Evolutionary conservation across 2,888 invertebrate species (phyloP).

Genomic region (Parochlus steinenii): DNA sequence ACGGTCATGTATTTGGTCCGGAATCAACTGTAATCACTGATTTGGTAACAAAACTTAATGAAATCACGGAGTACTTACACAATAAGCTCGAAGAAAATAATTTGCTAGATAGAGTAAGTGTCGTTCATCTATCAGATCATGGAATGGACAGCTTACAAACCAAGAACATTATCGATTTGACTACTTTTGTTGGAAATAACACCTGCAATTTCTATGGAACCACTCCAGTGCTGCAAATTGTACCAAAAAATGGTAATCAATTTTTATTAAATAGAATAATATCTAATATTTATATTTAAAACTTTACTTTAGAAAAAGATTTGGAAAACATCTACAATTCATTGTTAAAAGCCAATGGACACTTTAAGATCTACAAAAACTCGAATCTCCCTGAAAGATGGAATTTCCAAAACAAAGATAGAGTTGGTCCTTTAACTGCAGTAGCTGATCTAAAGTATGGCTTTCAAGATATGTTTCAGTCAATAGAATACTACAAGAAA

Average conservation of each 20-base stretch:
- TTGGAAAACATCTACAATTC: no score
- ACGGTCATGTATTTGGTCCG: conserved; percentile 43
- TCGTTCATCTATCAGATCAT: conserved; percentile 56
- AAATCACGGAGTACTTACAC: conserved; percentile 39
- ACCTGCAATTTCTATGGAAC: conserved; percentile 34
- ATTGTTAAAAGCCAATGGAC: conserved; percentile 23
- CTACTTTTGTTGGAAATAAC: conserved; percentile 31
- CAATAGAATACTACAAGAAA: conserved; percentile 28
- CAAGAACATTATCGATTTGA: conserved; percentile 37
- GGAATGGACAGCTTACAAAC: conserved; percentile 43
- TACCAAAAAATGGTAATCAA: conserved; percentile 35
- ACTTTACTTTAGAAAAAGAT: no score
- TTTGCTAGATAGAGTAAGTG: conserved; percentile 37
- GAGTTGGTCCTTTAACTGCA: conserved; percentile 43
- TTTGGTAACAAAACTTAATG: conserved; percentile 32
- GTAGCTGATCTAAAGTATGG: conserved; percentile 44
- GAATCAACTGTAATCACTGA: conserved; percentile 26
- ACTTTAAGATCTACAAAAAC: conserved; percentile 41
- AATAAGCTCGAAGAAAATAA: conserved; percentile 33
- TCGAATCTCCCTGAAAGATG: conserved; percentile 41
- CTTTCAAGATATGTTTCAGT: conserved; percentile 35
- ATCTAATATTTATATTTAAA: no score
- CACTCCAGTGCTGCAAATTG: conserved; percentile 41
- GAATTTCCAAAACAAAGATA: conserved; percentile 41
- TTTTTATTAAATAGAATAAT: no score